phyloP scores from a whole-genome alignment of 2,888 invertebrate genomes.

The Netelia inedita region DNA sequence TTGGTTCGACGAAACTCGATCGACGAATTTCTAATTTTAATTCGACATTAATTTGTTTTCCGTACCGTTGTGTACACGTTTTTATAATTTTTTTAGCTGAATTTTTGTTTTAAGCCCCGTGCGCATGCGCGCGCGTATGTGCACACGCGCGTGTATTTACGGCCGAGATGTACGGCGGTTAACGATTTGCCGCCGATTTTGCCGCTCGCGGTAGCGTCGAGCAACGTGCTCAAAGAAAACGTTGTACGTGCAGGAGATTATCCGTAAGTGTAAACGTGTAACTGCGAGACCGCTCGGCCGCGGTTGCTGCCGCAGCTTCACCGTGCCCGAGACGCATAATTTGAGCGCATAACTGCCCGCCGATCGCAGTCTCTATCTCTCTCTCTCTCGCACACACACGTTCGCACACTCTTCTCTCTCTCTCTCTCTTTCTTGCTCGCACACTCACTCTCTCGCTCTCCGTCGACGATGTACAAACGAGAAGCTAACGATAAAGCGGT shows the following conservation, averaged over 20 bases:
- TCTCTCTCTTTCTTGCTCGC: background rate
- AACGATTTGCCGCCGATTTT: slow-evolving; percentile 52
- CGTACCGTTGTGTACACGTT: no score
- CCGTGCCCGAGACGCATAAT: slow-evolving; percentile 79
- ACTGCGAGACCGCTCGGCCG: slow-evolving; percentile 61
- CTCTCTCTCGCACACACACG: background rate
- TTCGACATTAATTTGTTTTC: no score
- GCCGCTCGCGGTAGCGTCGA: slow-evolving; percentile 25
- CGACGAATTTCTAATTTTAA: no score
- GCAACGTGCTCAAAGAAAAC: slow-evolving; percentile 31
- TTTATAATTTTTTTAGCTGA: no score
- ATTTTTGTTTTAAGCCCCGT: no score
- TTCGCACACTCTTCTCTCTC: background rate
- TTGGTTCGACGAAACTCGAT: no score
- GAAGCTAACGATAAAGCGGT: background rate
- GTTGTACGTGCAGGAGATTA: slow-evolving; percentile 69
- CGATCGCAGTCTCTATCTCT: slow-evolving; percentile 34
- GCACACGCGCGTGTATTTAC: background rate
- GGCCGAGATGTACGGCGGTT: slow-evolving; percentile 36
- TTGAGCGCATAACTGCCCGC: slow-evolving; percentile 79
- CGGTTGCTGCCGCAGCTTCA: slow-evolving; percentile 67
- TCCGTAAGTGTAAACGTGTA: slow-evolving; percentile 73
- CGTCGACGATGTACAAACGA: background rate
- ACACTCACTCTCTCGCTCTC: background rate
- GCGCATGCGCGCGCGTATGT: background rate